Evolutionary conservation across 2,113 vertebrate species (phyloP), one percentile per base, ranked within the genome.

Genomic region (Cololabis saira): DNA sequence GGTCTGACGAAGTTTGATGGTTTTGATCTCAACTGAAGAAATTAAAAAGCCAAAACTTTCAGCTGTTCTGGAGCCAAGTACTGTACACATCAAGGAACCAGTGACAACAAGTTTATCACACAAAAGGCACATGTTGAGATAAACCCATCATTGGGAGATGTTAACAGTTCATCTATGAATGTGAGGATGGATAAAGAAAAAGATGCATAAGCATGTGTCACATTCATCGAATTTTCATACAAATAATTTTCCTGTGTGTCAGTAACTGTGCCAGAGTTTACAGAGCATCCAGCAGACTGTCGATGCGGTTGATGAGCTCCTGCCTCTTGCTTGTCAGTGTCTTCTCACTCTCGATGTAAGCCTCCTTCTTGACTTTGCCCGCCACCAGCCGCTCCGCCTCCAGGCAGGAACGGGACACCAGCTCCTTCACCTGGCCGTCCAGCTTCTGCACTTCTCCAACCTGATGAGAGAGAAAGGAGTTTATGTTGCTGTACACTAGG

Each of bases 351-450:
- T 99, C 96, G 0, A 99, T 91, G 90, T 99, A 99, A 0, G 95
- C 93, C 74, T 99, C 97, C 87, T 98, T 99, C 94, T 98, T 99
- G 44, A 99, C 94, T 78, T 99, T 99, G 19, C 97, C 97, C 0
- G 95, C 95, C 41, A 99, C 98, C 83, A 99, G 91, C 4, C 97
- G 93, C 86, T 99, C 98, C 0, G 98, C 96, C 85, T 99, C 98
- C 37, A 95, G 93, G 0, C 95, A 95, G 0, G 95, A 96, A 76
- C 97, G 98, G 30, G 94, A 90, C 19, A 96, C 97, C n/a, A 98
- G 93, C 50, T 99, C 98, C 92, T 98, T 99, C 53, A 99, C 94
- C 76, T 98, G 96, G 2, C 92, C 66, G 0, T 99, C 98, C 16
- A 98, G 89, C 90, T 98, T 99, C 93, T 99, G 98, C 78, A 99